Base-by-base conservation (phyloP, 1,140 invertebrate species). In the Notospermus geniculatus region DNA sequence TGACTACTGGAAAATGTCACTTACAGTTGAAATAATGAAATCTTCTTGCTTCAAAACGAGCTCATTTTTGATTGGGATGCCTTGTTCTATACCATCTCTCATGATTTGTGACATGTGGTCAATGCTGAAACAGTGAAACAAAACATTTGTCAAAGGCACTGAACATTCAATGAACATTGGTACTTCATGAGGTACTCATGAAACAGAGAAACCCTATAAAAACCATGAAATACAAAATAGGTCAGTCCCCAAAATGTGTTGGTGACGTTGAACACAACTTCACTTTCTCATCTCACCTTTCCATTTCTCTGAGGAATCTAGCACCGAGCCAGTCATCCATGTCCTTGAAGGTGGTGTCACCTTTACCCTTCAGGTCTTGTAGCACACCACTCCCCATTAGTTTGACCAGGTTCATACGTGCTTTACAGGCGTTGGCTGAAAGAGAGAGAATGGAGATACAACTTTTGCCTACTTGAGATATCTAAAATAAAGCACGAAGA, bases 281-380 rank as follows among this genome's bases (percentile, higher is more conserved):
- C 5, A 7, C 5, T 7, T 4, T n/a, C 5, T 15, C n/a, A 50
- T 2, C 59, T 43, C 57, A 79, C 79, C 77, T 80, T 62, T 80
- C 71, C 72, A 80, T 81, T 66, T 81, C 79, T 56, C 76, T 77
- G 9, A 79, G 70, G 65, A 76, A 81, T 53, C 75, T 62, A 11
- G 78, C 75, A 55, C 80, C 80, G 2, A 81, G 67, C 78, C 78
- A 80, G 62, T 81, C 79, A 71, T 75, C 72, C 77, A 80, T 77
- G 57, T 74, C 74, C 50, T 78, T 79, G 55, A 73, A 80, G 1
- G 73, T 68, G 32, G 76, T 66, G 27, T 80, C 79, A 30, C 67
- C 78, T 55, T 78, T 78, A 29, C 52, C 32, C 60, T 80, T 80
- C 2, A 81, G 65, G 15, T 78, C 76, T 55, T 74, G 72, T 43